phyloP scores from a whole-genome alignment of 2,888 invertebrate species.

The Pollenia amentaria region DNA sequence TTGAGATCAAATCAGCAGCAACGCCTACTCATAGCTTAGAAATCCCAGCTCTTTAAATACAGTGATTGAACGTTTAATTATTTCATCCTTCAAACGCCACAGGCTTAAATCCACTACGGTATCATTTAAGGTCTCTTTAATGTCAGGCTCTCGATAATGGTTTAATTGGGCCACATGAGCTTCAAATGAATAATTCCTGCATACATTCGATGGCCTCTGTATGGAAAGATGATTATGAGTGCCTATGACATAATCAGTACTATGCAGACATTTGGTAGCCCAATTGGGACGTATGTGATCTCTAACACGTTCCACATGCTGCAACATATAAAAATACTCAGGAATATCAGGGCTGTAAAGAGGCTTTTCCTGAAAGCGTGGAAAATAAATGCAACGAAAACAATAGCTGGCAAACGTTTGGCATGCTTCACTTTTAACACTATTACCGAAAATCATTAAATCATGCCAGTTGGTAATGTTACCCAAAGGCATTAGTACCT shows the following conservation, averaged over 20 bases:
- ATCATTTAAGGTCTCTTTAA: constrained; percentile 85
- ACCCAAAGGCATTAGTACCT: constrained; percentile 95
- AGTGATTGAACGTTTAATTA: constrained; percentile 88
- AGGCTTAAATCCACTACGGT: constrained; percentile 9
- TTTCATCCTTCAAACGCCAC: constrained; percentile 93
- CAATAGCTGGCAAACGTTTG: constrained; percentile 88
- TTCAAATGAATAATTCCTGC: constrained; percentile 92
- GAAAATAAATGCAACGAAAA: constrained; percentile 95
- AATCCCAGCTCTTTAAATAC: constrained; percentile 86
- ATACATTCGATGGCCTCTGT: constrained; percentile 90
- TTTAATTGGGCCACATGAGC: constrained; percentile 77
- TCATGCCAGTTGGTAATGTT: constrained; percentile 86
- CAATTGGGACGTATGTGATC: constrained; percentile 92
- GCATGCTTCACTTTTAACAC: constrained; percentile 86
- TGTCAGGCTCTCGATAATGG: constrained; percentile 85
- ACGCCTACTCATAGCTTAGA: constrained; percentile 82
- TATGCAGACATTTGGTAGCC: constrained; percentile 97
- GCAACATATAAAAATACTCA: constrained; percentile 95
- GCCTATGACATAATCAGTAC: constrained; percentile 92
- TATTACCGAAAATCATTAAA: constrained; percentile 83
- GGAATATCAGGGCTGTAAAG: constrained; percentile 89
- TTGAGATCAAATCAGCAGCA: too few relatives aligned
- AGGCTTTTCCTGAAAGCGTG: constrained; percentile 92
- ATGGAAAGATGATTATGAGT: constrained; percentile 96
- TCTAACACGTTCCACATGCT: constrained; percentile 93